These are phyloP conservation scores for Athalia cordata DNA, from an alignment of 2,888 invertebrate species.

Conservation along the genomic window DNA sequence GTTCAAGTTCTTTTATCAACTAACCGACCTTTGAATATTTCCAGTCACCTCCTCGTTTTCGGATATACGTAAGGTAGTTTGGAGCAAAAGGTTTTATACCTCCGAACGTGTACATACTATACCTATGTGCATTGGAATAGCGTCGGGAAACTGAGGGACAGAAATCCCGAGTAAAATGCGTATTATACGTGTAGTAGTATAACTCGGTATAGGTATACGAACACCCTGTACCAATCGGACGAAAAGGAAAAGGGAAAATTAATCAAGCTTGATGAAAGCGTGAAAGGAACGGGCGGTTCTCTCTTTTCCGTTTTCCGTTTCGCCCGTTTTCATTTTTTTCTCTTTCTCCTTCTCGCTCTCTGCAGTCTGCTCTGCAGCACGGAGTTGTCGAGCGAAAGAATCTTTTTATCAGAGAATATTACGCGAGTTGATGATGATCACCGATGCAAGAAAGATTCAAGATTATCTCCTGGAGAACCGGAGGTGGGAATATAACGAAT, in stretches of 20 bases:
- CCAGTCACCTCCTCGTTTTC: no score
- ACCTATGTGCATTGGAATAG: not conserved
- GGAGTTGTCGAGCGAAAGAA: constrained; percentile 24
- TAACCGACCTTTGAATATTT: no score
- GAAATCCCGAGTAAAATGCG: not conserved
- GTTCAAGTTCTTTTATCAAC: no score
- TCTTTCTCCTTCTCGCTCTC: not conserved
- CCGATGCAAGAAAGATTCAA: not conserved
- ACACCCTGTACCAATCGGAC: not conserved
- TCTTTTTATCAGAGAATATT: constrained; percentile 30
- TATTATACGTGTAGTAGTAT: no score
- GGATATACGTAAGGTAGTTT: no score
- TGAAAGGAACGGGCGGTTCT: constrained; percentile 30
- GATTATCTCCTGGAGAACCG: not conserved
- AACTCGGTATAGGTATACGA: not conserved
- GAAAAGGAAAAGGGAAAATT: constrained; percentile 23
- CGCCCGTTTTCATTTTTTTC: not conserved
- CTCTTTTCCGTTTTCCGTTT: no score
- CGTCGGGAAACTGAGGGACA: not conserved
- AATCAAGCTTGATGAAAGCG: constrained; percentile 45
- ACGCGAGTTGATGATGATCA: not conserved
- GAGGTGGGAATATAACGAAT: not conserved
- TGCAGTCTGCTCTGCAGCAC: not conserved
- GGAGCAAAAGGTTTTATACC: no score
- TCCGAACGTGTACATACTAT: no score